Percentiles rank a stretch among this genome's conserved stretches.
These are phyloP conservation scores for Aythya baeri DNA, from an alignment of 2,113 vertebrate species.

Conservation along the genomic window DNA sequence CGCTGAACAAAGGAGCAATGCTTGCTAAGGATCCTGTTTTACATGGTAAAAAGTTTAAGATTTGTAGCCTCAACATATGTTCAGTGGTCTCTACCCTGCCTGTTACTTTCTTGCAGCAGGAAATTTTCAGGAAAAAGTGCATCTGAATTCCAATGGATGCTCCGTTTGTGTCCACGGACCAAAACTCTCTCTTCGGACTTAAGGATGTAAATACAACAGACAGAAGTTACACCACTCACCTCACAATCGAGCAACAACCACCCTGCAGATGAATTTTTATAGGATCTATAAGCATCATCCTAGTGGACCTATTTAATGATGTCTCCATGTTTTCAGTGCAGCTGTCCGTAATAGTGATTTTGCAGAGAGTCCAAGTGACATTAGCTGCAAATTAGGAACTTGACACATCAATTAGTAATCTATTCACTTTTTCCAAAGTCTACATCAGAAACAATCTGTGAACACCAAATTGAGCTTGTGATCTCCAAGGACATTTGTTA, in stretches of 20 bases:
- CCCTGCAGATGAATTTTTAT: background rate
- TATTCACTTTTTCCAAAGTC: slow-evolving; percentile 63
- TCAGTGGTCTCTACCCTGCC: background rate
- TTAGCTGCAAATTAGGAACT: slow-evolving; percentile 45
- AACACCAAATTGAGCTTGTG: slow-evolving; percentile 48
- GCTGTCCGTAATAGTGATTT: background rate
- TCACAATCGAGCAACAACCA: background rate
- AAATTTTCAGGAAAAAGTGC: background rate
- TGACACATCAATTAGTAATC: slow-evolving; percentile 59
- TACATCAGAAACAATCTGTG: slow-evolving; percentile 58
- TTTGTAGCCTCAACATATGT: background rate
- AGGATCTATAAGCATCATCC: background rate
- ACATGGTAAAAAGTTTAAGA: background rate
- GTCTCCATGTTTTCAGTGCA: slow-evolving; percentile 39
- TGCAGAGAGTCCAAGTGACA: slow-evolving; percentile 55
- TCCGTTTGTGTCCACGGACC: background rate
- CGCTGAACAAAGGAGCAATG: background rate
- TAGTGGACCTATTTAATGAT: background rate
- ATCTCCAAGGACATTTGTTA: slow-evolving; percentile 49
- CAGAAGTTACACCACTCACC: background rate
- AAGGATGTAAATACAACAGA: background rate
- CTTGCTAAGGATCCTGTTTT: background rate
- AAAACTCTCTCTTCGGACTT: background rate
- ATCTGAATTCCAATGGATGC: background rate
- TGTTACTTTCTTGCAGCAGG: background rate